These are phyloP conservation scores for Pteropus rufus DNA, from an alignment of 2,797 vertebrate species.

Conservation along the genomic window DNA sequence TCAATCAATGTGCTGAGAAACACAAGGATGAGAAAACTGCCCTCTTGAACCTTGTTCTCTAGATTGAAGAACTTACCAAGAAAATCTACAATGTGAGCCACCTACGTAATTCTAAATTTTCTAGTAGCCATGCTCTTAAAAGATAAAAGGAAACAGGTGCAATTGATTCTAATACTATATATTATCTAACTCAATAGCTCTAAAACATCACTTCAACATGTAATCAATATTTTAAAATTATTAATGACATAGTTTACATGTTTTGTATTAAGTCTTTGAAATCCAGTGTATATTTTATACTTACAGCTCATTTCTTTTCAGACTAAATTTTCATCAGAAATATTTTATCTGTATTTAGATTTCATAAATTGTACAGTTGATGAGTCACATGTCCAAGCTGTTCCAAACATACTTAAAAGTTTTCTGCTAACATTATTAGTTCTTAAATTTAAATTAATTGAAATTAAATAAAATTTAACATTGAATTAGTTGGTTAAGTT, in stretches of 20 bases:
- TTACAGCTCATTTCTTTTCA: background rate
- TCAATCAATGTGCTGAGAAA: background rate
- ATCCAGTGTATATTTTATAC: background rate
- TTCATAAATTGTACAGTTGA: background rate
- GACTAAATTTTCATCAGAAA: background rate
- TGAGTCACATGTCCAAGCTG: background rate
- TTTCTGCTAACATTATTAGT: background rate
- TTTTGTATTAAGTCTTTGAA: slow-evolving; percentile 3
- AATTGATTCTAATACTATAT: background rate
- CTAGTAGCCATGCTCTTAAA: background rate
- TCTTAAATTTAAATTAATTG: background rate
- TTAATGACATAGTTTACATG: background rate
- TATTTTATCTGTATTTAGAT: background rate
- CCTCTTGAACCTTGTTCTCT: background rate
- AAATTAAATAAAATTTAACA: background rate
- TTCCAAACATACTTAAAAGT: slow-evolving; percentile 13
- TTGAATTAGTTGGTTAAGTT: background rate
- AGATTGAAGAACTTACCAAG: background rate
- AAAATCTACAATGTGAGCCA: background rate
- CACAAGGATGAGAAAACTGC: background rate
- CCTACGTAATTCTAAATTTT: background rate
- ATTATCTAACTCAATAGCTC: background rate
- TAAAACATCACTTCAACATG: background rate
- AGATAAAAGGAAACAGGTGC: background rate
- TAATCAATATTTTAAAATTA: background rate